Base-by-base conservation (phyloP, 2,888 invertebrate genomes). In the Pterobdella sp. region DNA sequence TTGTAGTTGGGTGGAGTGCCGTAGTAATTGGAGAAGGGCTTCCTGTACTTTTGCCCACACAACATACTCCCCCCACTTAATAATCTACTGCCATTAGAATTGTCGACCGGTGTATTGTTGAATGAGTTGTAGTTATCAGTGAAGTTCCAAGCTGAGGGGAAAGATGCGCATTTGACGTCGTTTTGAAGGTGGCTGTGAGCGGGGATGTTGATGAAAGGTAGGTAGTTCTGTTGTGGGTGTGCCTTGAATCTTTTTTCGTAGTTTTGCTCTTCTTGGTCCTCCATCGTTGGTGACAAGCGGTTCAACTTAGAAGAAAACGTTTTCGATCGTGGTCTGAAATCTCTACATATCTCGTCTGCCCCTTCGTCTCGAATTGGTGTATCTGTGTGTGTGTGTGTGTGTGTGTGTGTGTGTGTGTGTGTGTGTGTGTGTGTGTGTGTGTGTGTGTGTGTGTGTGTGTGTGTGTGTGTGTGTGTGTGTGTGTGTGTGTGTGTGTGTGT, bases 301-400 rank as follows among this genome's bases (percentile, higher is more conserved):
- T 22, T 18, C n/a, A 56, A 56, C 60, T 56, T 56, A 26, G 4
- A 3, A 26, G n/a, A 26, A 7, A 56, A 26, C n/a, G 60, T 56
- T 56, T 56, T 56, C n/a, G 60, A 56, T 4, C 60, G 60, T 14
- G 60, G 60, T 56, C 60, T 4, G 60, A 56, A 56, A 3, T 56
- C 60, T 42, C 7, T 14, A 22, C 60, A 3, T 22, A 26, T 56
- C 3, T 22, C 26, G n/a, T 26, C 18, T 4, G n/a, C 7, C 60
- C 26, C 60, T 22, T 56, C 60, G n/a, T 26, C 18, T 22, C n/a
- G 26, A 56, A 26, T 26, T 4, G n/a, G 4, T n/a, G 10, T n/a
- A 22, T 56, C 60, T 14, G n/a, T n/a, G n/a, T n/a, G n/a, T n/a
- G n/a, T n/a, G n/a, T n/a, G n/a, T n/a, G n/a, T n/a, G n/a, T n/a